A percentile compares a stretch with the other conserved stretches of the same genome.
Evolutionary conservation across 1,140 invertebrate species (phyloP).

Genomic region (Panulirus ornatus): DNA sequence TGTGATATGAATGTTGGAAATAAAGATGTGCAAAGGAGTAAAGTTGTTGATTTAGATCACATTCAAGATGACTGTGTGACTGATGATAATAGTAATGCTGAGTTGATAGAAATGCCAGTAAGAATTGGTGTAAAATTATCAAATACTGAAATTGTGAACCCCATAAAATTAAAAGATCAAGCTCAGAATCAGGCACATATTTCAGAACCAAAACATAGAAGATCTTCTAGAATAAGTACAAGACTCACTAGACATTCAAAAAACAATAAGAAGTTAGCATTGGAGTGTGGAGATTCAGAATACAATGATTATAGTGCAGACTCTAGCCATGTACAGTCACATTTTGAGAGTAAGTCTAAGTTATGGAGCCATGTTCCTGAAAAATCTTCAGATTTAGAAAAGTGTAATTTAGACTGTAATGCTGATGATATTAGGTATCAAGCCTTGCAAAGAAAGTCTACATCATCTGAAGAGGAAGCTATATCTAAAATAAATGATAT

Average conservation of each 20-base stretch:
- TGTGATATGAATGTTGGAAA: background rate
- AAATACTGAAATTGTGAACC: background rate
- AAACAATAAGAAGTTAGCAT: background rate
- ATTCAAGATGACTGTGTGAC: background rate
- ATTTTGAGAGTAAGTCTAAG: background rate
- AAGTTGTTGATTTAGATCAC: background rate
- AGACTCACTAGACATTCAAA: background rate
- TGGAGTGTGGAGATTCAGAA: background rate
- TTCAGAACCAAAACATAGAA: background rate
- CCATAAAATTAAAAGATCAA: no score
- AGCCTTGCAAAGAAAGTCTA: background rate
- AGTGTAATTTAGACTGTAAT: background rate
- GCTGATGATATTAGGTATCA: background rate
- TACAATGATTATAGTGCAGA: background rate
- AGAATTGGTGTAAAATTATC: background rate
- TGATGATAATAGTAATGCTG: background rate
- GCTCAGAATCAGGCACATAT: background rate
- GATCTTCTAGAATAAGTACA: background rate
- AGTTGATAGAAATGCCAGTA: background rate
- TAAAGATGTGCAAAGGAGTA: no score
- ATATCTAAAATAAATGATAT: background rate
- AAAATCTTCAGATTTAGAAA: background rate
- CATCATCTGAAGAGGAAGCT: background rate
- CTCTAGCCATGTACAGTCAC: background rate
- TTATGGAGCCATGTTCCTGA: no score